Conservation (phyloP, 2,888 invertebrate species). For the Smittia aterrima region DNA sequence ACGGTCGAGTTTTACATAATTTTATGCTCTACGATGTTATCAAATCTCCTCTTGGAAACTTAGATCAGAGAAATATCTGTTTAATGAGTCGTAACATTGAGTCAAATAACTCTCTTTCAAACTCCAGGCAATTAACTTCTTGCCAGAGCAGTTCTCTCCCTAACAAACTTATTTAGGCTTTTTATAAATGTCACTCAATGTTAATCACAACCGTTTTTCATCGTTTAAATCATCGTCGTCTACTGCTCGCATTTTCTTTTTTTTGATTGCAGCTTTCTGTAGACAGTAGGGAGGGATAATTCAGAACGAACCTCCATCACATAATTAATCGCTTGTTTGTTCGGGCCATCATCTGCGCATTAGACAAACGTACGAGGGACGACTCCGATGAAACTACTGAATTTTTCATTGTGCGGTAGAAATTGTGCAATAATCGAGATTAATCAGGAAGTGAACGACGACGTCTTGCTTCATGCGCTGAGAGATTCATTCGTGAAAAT, state of each 20-base stretch:
- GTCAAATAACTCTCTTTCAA: neutral
- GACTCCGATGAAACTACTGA: neutral
- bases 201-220: conserved; percentile 21
- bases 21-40: neutral
- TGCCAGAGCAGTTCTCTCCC: neutral
- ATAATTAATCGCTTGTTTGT: conserved; percentile 39
- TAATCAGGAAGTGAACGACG: neutral
- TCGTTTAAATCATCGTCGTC: neutral
- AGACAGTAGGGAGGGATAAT: conserved; percentile 16
- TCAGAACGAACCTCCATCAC: conserved; percentile 27
- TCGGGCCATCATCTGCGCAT: conserved; percentile 33
- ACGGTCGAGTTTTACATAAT: too few relatives aligned
- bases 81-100: conserved; percentile 25
- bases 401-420: neutral
- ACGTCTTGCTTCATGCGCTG: too few relatives aligned
- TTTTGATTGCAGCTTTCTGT: conserved; percentile 14
- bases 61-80: neutral
- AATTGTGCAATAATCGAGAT: neutral
- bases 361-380: neutral
- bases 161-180: neutral
- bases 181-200: conserved; percentile 20
- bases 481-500: neutral
- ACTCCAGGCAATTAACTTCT: conserved; percentile 1
- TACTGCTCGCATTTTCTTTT: neutral
- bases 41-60: neutral